Percentiles rank a stretch among this genome's conserved stretches.
These are phyloP conservation scores for Megaleporinus macrocephalus DNA, from an alignment of 2,113 vertebrate species.

Conservation along the genomic window DNA sequence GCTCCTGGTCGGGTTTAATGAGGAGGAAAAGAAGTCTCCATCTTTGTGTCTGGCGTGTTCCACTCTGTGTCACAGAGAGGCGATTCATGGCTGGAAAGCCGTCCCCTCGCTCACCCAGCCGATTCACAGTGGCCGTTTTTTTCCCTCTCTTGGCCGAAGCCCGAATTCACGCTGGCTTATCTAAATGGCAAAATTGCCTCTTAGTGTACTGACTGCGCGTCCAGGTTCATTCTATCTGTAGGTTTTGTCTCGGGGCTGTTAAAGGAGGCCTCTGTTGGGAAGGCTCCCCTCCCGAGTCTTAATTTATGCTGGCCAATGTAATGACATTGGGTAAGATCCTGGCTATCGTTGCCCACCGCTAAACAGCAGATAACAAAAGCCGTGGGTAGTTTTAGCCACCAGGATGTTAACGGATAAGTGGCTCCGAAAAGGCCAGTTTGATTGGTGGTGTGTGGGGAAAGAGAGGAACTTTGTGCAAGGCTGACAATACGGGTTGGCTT, in stretches of 20 bases:
- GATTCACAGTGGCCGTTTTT: conserved; percentile 56
- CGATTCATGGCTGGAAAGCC: conserved; percentile 69
- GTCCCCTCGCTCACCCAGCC: conserved; percentile 49
- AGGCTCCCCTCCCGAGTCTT: conserved; percentile 52
- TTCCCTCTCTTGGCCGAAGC: conserved; percentile 46
- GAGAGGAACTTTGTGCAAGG: conserved; percentile 2
- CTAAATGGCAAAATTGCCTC: conserved; percentile 72
- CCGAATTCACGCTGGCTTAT: conserved; percentile 67
- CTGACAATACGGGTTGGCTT: not conserved
- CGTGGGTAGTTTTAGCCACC: conserved; percentile 74
- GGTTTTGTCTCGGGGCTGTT: conserved; percentile 58
- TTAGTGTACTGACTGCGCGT: conserved; percentile 57
- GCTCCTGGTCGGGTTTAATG: conserved; percentile 45
- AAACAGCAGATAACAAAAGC: conserved; percentile 71
- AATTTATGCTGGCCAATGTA: conserved; percentile 78
- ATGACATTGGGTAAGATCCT: conserved; percentile 67
- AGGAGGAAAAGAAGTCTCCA: conserved; percentile 60
- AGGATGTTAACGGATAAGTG: conserved; percentile 73
- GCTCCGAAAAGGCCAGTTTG: conserved; percentile 57
- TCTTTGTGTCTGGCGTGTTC: conserved; percentile 36
- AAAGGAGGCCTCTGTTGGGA: conserved; percentile 76
- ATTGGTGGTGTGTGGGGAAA: conserved; percentile 27
- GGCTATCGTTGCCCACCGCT: conserved; percentile 63
- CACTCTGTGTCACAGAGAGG: conserved; percentile 61
- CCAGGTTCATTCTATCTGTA: conserved; percentile 61